Base-by-base conservation (phyloP, 2,797 vertebrate species). In the Arctocebus calabarensis region DNA sequence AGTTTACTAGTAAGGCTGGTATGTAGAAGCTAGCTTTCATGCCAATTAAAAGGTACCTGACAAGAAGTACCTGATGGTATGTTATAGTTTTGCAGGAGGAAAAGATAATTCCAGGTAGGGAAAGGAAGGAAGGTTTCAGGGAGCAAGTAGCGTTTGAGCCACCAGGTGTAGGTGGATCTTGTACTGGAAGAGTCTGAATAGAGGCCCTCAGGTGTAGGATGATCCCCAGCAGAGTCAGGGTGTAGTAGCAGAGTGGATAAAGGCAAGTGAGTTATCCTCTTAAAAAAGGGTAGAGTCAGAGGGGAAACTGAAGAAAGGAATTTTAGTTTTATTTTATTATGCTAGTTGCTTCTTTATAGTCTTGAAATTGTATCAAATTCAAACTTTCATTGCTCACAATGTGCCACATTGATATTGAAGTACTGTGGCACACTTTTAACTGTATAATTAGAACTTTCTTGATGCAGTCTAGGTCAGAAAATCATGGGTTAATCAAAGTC, bases 291-390 rank as follows among this genome's bases (percentile, higher is more conserved):
- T 6, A 2, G 4, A 61, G 6, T 70, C 16, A 23, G n/a, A 45
- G 14, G 40, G 59, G 74, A 87, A n/a, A 57, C 10, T 82, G 22
- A n/a, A 59, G 20, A 59, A 22, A 73, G 90, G 34, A 66, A 6
- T 78, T 73, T 59, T 34, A 83, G 62, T 88, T 71, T 90, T 90
- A 64, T 34, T 71, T 95, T 82, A 52, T 14, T 78, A 19, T 85
- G 25, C 12, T 75, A 71, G 48, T 71, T 90, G 17, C 27, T 96
- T 82, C 75, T 34, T 40, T 81, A 29, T 77, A 91, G 61, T 77
- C 61, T 94, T 95, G 78, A 89, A 95, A 93, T 64, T 75, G 22
- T 88, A 55, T 88, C 88, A 78, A 4, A 82, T 59, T 70, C 59
- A 95, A 37, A 77, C 20, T 92, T 59, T 52, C 16, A 34, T 29